Evolutionary conservation across 2,113 vertebrate species (phyloP), one percentile per base, ranked within the genome.

Genomic region (Merops nubicus): DNA sequence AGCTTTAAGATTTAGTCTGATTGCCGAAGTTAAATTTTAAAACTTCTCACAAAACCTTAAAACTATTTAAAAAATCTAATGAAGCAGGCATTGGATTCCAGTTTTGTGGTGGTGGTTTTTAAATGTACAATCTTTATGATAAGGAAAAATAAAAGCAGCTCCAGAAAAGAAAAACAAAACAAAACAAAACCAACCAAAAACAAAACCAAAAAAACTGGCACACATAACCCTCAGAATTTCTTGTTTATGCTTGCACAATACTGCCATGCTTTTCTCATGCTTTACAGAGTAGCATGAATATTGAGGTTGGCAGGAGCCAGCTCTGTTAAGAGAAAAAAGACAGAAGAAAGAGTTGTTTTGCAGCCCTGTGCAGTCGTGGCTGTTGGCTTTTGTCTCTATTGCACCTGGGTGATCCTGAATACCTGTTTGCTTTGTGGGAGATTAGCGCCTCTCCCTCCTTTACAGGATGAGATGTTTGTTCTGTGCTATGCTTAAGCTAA

Each of bases 331-430:
- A 84, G 48, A 23, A 34, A 22, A 34, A 34, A 82, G 42, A 17
- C 48, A 56, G 84, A 51, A 86, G 45, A 33, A 62, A 23, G 2
- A 51, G 81, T 72, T 84, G 72, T 43, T 92, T 22, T 89, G 72
- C 56, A 89, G 76, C 54, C 28, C 38, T 16, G 42, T 0, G 1
- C n/a, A 64, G 11, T 34, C 34, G 29, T 11, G 0, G 0, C 53
- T 31, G 34, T 79, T 88, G 78, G 57, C 65, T 53, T 64, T 81
- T 57, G 15, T 18, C 65, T 84, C 65, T 74, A 42, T 29, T 33
- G 87, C 86, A 78, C 15, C 2, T 11, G 84, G 82, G 53, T 82
- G 74, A 83, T 72, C 47, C 73, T 18, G 65, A 70, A 40, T 81
- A 36, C 74, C 74, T 51, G 4, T n/a, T 16, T 42, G 34, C 56